These are phyloP conservation scores for Anarrhichthys ocellatus DNA, from an alignment of 2,113 vertebrate species.

Conservation along the genomic window DNA sequence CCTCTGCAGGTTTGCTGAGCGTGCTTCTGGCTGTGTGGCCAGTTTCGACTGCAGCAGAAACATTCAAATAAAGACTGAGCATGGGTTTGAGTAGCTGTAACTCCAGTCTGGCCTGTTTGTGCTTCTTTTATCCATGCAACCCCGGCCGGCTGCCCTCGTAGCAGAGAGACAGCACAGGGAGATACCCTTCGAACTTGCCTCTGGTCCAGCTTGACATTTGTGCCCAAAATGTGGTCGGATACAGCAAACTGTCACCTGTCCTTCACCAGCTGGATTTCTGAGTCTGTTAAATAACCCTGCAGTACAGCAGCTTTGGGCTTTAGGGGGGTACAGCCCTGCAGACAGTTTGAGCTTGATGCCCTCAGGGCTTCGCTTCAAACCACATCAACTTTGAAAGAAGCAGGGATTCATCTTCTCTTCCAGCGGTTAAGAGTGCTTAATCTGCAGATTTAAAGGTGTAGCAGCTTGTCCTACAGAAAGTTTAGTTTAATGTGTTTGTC, in stretches of 20 bases:
- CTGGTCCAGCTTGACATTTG: conserved; percentile 55
- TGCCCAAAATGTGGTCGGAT: conserved; percentile 4
- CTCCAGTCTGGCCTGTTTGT: conserved; percentile 28
- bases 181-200: conserved; percentile 33
- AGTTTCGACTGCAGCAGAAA: conserved; percentile 25
- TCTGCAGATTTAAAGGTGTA: conserved; percentile 47
- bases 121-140: conserved; percentile 52
- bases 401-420: conserved; percentile 39
- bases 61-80: conserved; percentile 34
- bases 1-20: conserved; percentile 2
- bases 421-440: conserved; percentile 44
- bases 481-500: not conserved
- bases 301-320: conserved; percentile 56
- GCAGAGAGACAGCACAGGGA: conserved; percentile 12
- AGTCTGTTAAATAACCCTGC: conserved; percentile 51
- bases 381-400: conserved; percentile 54
- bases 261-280: conserved; percentile 25
- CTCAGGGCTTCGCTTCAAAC: conserved; percentile 62
- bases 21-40: conserved; percentile 32
- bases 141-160: not conserved
- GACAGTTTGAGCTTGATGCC: conserved; percentile 60
- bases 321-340: conserved; percentile 45
- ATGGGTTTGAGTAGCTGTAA: conserved; percentile 23
- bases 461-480: conserved; percentile 21
- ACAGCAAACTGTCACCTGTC: conserved; percentile 59